Conservation (phyloP, 2,113 vertebrate genomes). For the Scytalopus superciliaris region DNA sequence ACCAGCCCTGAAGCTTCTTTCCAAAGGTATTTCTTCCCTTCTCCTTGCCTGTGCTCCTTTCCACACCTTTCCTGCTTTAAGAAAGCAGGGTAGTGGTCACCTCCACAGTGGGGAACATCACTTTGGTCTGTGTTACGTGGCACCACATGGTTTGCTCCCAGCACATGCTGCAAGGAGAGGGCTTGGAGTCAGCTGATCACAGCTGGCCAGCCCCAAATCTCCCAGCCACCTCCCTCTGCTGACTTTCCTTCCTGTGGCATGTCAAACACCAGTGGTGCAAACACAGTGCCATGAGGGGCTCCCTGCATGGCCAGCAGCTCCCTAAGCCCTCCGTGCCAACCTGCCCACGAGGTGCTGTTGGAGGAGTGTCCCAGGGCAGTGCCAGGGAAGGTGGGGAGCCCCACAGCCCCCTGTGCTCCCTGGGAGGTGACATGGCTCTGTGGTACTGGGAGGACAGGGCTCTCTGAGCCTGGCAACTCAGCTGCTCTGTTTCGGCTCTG, state of each 20-base stretch:
- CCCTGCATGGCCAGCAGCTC: not conserved
- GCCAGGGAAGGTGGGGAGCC: not conserved
- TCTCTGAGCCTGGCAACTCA: not conserved
- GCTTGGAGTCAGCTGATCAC: not conserved
- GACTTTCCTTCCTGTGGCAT: not conserved
- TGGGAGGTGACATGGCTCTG: not conserved
- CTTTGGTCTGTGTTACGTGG: not conserved
- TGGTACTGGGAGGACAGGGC: not conserved
- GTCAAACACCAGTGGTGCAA: not conserved
- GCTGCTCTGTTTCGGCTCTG: not conserved
- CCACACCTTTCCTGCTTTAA: not conserved
- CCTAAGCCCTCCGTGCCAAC: not conserved
- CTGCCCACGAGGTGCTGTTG: not conserved
- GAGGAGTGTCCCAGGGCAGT: not conserved
- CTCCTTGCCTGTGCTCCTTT: not conserved
- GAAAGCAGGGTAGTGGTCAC: not conserved
- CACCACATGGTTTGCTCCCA: not conserved
- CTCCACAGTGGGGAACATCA: not conserved
- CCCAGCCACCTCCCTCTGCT: not conserved
- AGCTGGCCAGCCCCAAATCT: not conserved
- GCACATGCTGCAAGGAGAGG: not conserved
- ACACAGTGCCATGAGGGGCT: not conserved
- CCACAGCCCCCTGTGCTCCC: rapidly evolving
- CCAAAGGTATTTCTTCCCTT: not conserved
- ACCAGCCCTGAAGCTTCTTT: not conserved